Conservation (phyloP, 1,140 invertebrate species). For the Mya arenaria region DNA sequence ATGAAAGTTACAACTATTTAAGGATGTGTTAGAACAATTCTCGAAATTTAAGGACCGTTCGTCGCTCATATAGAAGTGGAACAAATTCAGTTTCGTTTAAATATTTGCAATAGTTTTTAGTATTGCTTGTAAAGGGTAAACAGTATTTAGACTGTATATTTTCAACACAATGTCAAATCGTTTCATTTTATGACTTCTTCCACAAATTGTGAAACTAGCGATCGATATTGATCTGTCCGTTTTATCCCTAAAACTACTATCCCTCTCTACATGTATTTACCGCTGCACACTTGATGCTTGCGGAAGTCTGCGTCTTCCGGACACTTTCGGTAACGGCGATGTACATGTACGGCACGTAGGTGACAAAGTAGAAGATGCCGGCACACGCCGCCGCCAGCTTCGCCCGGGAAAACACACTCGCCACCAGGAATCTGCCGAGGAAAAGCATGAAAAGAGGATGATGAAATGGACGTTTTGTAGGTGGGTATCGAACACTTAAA, state of each 20-base stretch:
- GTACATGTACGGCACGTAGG: slow-evolving; percentile 87
- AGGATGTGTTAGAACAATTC: no score
- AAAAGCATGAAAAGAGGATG: no score
- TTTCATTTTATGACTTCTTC: background rate
- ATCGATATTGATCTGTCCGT: background rate
- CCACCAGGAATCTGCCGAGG: slow-evolving; percentile 84
- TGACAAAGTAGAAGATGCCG: slow-evolving; percentile 88
- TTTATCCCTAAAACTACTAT: background rate
- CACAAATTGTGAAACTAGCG: background rate
- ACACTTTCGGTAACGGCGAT: slow-evolving; percentile 83
- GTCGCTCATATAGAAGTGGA: no score
- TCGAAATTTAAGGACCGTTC: no score
- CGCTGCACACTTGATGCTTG: slow-evolving; percentile 79
- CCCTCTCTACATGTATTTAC: slow-evolving; percentile 67
- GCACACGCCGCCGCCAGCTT: slow-evolving; percentile 87
- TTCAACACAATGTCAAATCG: background rate
- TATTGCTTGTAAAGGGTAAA: no score
- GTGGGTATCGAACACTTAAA: no score
- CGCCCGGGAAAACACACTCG: slow-evolving; percentile 85
- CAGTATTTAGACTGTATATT: no score
- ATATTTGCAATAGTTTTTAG: no score
- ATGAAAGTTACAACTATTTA: no score
- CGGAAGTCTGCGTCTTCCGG: slow-evolving; percentile 77
- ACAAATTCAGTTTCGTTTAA: no score
- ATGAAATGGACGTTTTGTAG: no score